Evolutionary conservation across 2,113 vertebrate species (phyloP), one percentile per base, ranked within the genome.

Genomic region (Limnothrissa miodon): DNA sequence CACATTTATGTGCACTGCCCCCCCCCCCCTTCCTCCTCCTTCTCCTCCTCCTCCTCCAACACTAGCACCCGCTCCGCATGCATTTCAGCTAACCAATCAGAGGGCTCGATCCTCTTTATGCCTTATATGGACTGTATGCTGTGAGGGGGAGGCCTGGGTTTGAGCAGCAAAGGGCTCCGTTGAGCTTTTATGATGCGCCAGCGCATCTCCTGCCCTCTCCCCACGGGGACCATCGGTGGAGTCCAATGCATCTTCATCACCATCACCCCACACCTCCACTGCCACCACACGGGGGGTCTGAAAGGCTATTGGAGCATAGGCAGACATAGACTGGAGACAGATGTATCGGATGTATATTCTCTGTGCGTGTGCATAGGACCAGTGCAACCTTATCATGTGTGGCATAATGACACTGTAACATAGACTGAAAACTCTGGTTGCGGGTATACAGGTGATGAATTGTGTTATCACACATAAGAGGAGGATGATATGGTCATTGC

Each of bases 121-220:
- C 87, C 88, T 90, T 89, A 90, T 88, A 90, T 84, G 87, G 83
- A 82, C 45, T 80, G 39, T 80, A 79, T 84, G 84, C 81, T 9
- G 44, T 13, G 56, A 83, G n/a, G 39, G 62, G 46, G 36, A 81
- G 78, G 74, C 83, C 39, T 83, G 45, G 80, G 79, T 81, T 56
- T 39, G 66, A 81, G 81, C 46, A 51, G 15, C 46, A 62, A 82
- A 78, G 80, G 85, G 83, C 62, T 78, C 70, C 78, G 51, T 84
- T 88, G 78, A 66, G 83, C 83, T 87, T 85, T 86, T 88, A 80
- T 83, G 81, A 62, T 81, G 46, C 80, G 44, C 45, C 78, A 79
- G 45, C 78, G 51, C 21, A 25, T 86, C 83, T 81, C n/a, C n/a
- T 15, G 78, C 36, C 2, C 36, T 39, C 15, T 45, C 10, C 51